phyloP scores from a whole-genome alignment of 2,113 vertebrate species.

The Apteryx owenii region DNA sequence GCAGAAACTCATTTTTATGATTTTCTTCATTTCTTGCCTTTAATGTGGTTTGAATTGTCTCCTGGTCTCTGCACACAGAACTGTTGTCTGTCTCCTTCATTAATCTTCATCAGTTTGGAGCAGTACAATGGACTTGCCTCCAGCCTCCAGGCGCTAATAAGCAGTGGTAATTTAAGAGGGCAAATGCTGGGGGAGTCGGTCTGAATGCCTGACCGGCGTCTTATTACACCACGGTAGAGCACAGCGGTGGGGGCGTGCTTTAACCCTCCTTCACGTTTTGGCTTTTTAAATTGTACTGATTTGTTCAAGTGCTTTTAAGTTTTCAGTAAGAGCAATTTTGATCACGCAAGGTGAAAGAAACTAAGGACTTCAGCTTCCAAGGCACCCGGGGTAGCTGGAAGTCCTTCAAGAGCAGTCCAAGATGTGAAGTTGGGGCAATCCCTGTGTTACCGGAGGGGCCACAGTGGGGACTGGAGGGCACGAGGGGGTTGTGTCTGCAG shows the following conservation, averaged over 20 bases:
- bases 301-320: neutral
- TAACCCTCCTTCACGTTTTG: neutral
- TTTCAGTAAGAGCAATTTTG: neutral
- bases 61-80: constrained; percentile 23
- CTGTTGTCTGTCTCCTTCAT: constrained; percentile 40
- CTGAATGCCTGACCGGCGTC: neutral
- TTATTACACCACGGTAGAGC: neutral
- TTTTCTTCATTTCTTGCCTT: constrained; percentile 23
- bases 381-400: neutral
- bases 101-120: constrained; percentile 62
- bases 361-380: neutral
- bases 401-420: neutral
- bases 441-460: neutral
- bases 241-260: neutral
- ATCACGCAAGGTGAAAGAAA: neutral
- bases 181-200: constrained; percentile 22
- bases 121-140: constrained; percentile 37
- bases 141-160: neutral
- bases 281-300: neutral
- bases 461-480: too few species aligned
- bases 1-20: neutral
- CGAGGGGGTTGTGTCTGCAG: too few species aligned
- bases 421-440: neutral
- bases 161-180: neutral
- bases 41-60: constrained; percentile 38